Base-by-base conservation (phyloP, 2,113 vertebrate genomes). In the Paracanthobrama guichenoti region DNA sequence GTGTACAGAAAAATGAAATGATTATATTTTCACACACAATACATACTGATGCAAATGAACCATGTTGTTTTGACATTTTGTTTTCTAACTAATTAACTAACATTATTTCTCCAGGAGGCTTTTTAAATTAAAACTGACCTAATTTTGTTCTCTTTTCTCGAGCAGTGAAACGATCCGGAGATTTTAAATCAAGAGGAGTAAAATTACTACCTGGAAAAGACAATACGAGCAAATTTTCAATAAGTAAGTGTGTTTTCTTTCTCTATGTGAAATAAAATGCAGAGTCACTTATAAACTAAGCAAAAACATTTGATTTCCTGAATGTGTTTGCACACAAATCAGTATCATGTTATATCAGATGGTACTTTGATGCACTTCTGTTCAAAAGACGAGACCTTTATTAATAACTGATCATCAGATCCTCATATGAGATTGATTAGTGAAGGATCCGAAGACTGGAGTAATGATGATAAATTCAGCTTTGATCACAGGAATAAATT, bases 121-220 rank as follows among this genome's bases (percentile, higher is more conserved):
- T 79, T 60, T 26, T 22, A 10, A 62, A 46, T 35, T 14, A 83
- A 22, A 42, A 59, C 39, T 24, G 24, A 20, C 28, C 31, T 72
- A 22, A 59, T 76, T 80, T 35, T 72, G 10, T 90, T 90, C 64
- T 44, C 89, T 87, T 87, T 94, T 94, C 93, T 94, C 92, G 92
- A 96, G 93, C 97, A 99, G 98, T 98, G 96, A 99, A 98, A 97
- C 97, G 96, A 95, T 96, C 97, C 93, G 97, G 97, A 96, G 97
- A 99, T 95, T 97, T 96, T 95, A 98, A 98, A 96, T 99, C 97
- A 96, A 98, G 97, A 97, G 97, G 97, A 94, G 98, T 98, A 95
- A 99, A 99, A 94, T 96, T 99, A 95, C 96, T 99, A 95, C 98
- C 98, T 94, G 97, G 96, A 92, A 98, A 97, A 97, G 97, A 99